Evolutionary conservation across 2,888 invertebrate species (phyloP).

Genomic region (Caenorhabditis auriculariae): DNA sequence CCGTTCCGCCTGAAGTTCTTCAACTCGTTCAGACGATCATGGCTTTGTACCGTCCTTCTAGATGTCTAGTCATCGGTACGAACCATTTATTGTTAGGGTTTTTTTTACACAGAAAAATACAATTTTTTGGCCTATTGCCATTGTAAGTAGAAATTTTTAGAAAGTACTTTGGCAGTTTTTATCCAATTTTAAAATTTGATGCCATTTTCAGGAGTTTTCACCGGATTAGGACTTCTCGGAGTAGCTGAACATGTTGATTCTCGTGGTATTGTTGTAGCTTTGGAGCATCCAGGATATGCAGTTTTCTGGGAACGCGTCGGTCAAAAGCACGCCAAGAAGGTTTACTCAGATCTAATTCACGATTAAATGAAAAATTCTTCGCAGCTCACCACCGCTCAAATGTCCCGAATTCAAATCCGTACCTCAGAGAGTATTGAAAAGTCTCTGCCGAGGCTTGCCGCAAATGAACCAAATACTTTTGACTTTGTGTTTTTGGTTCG

Average conservation of each 20-base stretch:
- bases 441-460: constrained; percentile 29
- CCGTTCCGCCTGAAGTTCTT: constrained; percentile 59
- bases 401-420: constrained; percentile 48
- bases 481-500: constrained; percentile 43
- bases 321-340: constrained; percentile 40
- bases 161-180: background rate
- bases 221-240: constrained; percentile 37
- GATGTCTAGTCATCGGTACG: constrained; percentile 63
- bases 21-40: constrained; percentile 59
- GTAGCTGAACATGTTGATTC: constrained; percentile 36
- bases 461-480: constrained; percentile 44
- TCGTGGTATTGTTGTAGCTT: constrained; percentile 46
- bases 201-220: constrained; percentile 32
- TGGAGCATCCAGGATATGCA: constrained; percentile 48
- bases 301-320: constrained; percentile 51
- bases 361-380: background rate
- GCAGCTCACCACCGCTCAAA: constrained; percentile 19
- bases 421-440: constrained; percentile 42
- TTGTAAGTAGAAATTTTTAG: background rate
- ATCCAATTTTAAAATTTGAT: background rate
- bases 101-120: constrained; percentile 1
- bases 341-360: background rate
- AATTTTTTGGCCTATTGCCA: background rate
- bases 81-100: constrained; percentile 6
- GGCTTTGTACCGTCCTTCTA: constrained; percentile 59